Conservation (phyloP, 1,140 invertebrate species). For the Trachymyrmex septentrionalis region DNA sequence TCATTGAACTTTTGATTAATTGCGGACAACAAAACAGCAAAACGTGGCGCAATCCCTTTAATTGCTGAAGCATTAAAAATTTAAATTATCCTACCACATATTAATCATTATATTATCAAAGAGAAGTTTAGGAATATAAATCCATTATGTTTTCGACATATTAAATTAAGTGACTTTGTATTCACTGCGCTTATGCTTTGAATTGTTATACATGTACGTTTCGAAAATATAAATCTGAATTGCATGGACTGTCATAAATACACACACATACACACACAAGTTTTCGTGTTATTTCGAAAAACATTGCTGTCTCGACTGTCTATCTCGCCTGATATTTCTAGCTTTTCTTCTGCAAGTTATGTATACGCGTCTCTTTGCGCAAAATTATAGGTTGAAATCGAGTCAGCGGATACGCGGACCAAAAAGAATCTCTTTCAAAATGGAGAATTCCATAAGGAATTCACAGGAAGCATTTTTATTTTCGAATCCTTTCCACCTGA, state of each 20-base stretch:
- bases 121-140: neutral
- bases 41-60: slow-evolving; percentile 25
- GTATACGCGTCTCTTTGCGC: neutral
- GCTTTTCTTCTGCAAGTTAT: neutral
- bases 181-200: neutral
- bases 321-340: slow-evolving; percentile 13
- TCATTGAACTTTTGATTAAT: slow-evolving; percentile 42
- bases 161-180: slow-evolving; percentile 1
- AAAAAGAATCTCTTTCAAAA: neutral
- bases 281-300: neutral
- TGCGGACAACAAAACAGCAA: neutral
- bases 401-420: neutral
- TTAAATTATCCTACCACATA: neutral
- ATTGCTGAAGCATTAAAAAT: slow-evolving; percentile 35
- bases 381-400: neutral
- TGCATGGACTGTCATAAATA: neutral
- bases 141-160: neutral
- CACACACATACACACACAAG: neutral
- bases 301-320: neutral
- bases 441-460: slow-evolving; percentile 7
- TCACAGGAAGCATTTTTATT: neutral
- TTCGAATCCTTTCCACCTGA: neutral
- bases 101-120: neutral
- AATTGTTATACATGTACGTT: neutral
- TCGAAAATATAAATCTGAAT: slow-evolving; percentile 1